phyloP scores from a whole-genome alignment of 2,888 invertebrate genomes.

The Invenusta paracnida region DNA sequence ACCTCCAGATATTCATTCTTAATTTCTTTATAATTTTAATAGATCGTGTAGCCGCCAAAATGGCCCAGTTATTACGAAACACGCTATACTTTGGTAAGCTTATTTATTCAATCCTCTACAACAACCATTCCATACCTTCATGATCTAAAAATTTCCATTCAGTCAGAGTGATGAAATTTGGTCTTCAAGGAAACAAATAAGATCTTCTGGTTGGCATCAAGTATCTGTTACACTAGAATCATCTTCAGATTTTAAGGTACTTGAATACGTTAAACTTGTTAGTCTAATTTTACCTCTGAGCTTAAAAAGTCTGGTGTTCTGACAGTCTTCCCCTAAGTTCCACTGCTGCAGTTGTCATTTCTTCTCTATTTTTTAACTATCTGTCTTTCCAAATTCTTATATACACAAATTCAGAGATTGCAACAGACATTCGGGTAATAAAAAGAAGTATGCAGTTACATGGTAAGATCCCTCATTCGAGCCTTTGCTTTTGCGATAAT shows the following conservation, averaged over 20 bases:
- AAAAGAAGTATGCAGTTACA: constrained; percentile 34
- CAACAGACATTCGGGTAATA: constrained; percentile 32
- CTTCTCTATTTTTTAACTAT: neutral
- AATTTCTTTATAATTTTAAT: no score
- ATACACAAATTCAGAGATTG: constrained; percentile 32
- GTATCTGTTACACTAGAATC: neutral
- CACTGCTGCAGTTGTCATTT: neutral
- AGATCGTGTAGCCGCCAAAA: no score
- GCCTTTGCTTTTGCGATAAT: neutral
- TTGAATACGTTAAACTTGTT: no score
- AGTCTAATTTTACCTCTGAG: no score
- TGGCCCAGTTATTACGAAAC: no score
- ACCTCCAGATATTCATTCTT: no score
- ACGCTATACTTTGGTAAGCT: no score
- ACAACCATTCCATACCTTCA: no score
- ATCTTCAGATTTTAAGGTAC: constrained; percentile 36
- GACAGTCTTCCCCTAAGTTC: neutral
- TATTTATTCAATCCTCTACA: no score
- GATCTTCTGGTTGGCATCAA: neutral
- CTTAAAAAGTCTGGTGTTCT: neutral
- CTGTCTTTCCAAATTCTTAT: no score
- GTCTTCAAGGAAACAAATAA: neutral
- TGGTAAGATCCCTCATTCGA: neutral
- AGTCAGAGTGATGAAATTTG: constrained; percentile 38
- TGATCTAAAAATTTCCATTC: no score